A percentile compares a stretch with the other conserved stretches of the same genome.
phyloP scores from a whole-genome alignment of 2,888 invertebrate genomes.

The Plebejus argus region DNA sequence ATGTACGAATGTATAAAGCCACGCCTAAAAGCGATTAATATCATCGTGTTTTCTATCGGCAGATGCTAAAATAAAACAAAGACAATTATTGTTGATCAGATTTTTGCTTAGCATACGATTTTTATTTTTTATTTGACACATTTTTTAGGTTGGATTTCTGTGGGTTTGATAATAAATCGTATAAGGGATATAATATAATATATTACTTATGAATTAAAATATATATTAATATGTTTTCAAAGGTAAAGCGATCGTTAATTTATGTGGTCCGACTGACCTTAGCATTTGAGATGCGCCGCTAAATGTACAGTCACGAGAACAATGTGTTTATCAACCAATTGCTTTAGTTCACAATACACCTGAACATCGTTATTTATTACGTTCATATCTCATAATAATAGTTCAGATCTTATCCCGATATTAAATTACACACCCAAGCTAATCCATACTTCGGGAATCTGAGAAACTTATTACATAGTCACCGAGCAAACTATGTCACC shows the following conservation, averaged over 20 bases:
- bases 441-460: neutral
- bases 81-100: neutral
- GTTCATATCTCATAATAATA: conserved; percentile 27
- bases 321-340: conserved; percentile 29
- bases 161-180: too few species aligned
- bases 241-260: conserved; percentile 54
- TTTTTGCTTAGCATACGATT: too few species aligned
- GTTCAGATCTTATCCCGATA: conserved; percentile 19
- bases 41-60: neutral
- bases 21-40: neutral
- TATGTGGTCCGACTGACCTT: conserved; percentile 64
- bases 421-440: neutral
- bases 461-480: neutral
- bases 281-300: conserved; percentile 54
- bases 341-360: conserved; percentile 26
- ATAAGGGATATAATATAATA: too few species aligned
- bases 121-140: too few species aligned
- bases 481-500: neutral
- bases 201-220: neutral
- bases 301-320: conserved; percentile 32
- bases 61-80: conserved; percentile 4
- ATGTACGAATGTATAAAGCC: neutral
- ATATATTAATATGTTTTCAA: conserved; percentile 38
- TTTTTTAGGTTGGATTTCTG: too few species aligned
- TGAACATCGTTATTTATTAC: conserved; percentile 20